Percentiles rank a stretch among this genome's conserved stretches.
phyloP scores from a whole-genome alignment of 2,888 invertebrate species.

The Ichneumoninae sp. region DNA sequence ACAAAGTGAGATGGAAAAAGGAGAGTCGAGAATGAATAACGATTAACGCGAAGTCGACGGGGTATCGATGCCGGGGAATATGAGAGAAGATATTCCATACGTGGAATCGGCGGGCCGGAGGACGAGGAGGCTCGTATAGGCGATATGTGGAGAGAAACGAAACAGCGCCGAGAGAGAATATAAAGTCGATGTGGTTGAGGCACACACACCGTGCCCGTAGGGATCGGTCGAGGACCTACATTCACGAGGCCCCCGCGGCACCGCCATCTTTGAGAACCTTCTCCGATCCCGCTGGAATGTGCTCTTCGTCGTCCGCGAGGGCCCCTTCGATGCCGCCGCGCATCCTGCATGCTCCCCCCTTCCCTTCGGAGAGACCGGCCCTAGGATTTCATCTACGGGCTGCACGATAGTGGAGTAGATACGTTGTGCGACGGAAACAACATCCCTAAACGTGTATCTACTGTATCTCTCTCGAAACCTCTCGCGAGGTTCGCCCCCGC shows the following conservation, averaged over 20 bases:
- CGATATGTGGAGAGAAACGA: conserved; percentile 5
- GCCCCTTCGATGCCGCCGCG: conserved; percentile 72
- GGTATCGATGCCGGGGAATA: conserved; percentile 30
- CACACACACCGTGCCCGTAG: conserved; percentile 60
- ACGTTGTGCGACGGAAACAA: not conserved
- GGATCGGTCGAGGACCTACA: conserved; percentile 84
- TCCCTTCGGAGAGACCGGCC: conserved; percentile 35
- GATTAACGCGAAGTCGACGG: conserved; percentile 10
- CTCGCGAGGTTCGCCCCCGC: not conserved
- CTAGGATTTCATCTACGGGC: conserved; percentile 29
- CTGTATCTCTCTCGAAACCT: not conserved
- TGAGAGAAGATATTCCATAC: conserved; percentile 29
- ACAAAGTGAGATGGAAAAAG: conserved; percentile 38
- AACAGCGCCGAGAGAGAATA: conserved; percentile 9
- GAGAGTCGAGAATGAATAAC: conserved; percentile 29
- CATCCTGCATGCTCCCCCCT: conserved; percentile 50
- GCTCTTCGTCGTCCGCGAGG: conserved; percentile 73
- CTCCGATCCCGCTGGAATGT: conserved; percentile 81
- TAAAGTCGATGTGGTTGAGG: conserved; percentile 30
- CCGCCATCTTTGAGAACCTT: conserved; percentile 80
- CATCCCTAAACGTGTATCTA: conserved; percentile 26
- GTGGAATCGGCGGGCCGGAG: conserved; percentile 14
- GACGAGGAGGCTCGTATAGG: not conserved
- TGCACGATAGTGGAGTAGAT: conserved; percentile 5
- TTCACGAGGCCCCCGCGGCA: conserved; percentile 79